A percentile compares a stretch with the other conserved stretches of the same genome.
phyloP scores from a whole-genome alignment of 2,888 invertebrate genomes.

The Caenorhabditis virilis region DNA sequence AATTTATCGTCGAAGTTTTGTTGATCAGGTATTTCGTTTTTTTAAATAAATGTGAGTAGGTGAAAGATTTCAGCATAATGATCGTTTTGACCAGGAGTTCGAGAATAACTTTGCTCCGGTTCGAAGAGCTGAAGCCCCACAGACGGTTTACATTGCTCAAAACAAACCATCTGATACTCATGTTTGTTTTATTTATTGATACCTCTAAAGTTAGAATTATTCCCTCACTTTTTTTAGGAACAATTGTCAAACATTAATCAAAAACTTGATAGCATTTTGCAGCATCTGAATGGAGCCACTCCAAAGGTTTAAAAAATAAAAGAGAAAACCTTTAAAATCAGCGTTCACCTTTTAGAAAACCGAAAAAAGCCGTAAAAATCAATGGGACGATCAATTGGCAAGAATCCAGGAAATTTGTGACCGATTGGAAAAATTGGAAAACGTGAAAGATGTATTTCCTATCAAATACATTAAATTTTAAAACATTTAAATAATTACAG shows the following conservation, averaged over 20 bases:
- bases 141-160: neutral
- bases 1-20: constrained; percentile 29
- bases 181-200: neutral
- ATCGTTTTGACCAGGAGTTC: constrained; percentile 19
- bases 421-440: neutral
- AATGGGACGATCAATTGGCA: constrained; percentile 5
- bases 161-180: neutral
- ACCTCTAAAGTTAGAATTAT: neutral
- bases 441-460: neutral
- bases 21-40: constrained; percentile 17
- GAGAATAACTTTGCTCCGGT: constrained; percentile 5
- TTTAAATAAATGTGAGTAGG: neutral
- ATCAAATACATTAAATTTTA: neutral
- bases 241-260: constrained; percentile 28
- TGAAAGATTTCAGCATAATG: constrained; percentile 21
- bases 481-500: neutral
- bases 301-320: constrained; percentile 26
- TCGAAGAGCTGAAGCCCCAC: neutral
- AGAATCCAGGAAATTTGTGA: too few relatives aligned
- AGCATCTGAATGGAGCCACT: constrained; percentile 18
- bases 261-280: constrained; percentile 24
- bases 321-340: too few relatives aligned
- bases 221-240: constrained; percentile 7
- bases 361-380: too few relatives aligned
- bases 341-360: too few relatives aligned